Evolutionary conservation across 1,140 invertebrate genomes (phyloP), one percentile per base, ranked within the genome.

Genomic region (Hormaphis cornu): DNA sequence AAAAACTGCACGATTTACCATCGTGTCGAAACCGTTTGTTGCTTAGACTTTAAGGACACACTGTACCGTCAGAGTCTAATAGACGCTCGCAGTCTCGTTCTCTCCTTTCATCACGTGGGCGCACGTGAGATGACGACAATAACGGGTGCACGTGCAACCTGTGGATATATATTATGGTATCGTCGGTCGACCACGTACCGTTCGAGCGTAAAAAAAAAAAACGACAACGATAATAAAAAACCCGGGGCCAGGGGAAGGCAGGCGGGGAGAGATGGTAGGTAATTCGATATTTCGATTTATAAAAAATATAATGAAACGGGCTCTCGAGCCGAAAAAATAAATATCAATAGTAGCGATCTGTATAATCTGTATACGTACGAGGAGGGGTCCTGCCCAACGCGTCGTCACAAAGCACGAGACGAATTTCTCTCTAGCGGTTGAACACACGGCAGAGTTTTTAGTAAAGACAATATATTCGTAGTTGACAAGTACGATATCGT

Each of bases 71-170:
- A n/a, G n/a, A n/a, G n/a, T n/a, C n/a, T n/a, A n/a, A n/a, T n/a
- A n/a, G n/a, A n/a, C 18, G 16, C 42, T 1, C 37, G 18, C 24
- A 26, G 5, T 16, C 24, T 16, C 16, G 16, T n/a, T 42, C 14
- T 42, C 40, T 16, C 1, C 10, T n/a, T n/a, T n/a, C 3, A 53
- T 44, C 61, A 50, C 61, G 61, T 66, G 61, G 44, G 61, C 6
- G 44, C 42, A 12, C 18, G 1, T 50, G 30, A n/a, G 7, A 20
- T 3, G 58, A 28, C 42, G 10, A 46, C 20, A 8, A 1, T 14
- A 26, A n/a, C n/a, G n/a, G n/a, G 54, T 61, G 58, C 58, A 63
- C 58, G 58, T 63, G 58, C 58, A 63, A 63, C 58, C 58, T 9
- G 58, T 63, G 37, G 58, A 46, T 46, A 28, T 2, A 22, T 5